A percentile compares a stretch with the other conserved stretches of the same genome.
Conservation (phyloP, 1,140 invertebrate genomes). For the Coptotermes formosanus region DNA sequence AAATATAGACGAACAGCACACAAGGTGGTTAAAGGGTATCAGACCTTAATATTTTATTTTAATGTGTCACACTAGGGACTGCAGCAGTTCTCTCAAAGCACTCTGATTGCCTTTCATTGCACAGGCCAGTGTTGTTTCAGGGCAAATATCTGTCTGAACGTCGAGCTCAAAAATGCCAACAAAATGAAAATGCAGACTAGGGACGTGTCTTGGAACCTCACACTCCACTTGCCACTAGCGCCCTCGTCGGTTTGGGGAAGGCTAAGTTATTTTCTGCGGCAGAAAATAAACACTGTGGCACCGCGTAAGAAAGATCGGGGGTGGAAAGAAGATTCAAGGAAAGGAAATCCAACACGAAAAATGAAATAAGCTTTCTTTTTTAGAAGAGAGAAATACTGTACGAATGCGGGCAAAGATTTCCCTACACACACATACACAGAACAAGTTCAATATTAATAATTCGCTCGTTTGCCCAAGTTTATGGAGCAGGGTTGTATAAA, state of each 20-base stretch:
- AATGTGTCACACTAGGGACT: no score
- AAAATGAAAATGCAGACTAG: no score
- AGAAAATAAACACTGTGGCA: background rate
- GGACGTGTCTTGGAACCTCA: background rate
- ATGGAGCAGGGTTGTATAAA: background rate
- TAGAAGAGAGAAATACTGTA: background rate
- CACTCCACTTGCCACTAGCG: background rate
- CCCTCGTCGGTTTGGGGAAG: background rate
- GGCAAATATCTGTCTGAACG: no score
- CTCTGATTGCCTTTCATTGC: no score
- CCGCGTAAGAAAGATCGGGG: background rate
- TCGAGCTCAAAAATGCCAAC: no score
- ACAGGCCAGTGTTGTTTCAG: no score
- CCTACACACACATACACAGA: constrained; percentile 30
- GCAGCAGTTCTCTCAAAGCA: no score
- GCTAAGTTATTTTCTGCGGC: background rate
- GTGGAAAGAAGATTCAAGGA: background rate
- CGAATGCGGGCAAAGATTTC: constrained; percentile 16
- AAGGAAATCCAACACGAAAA: background rate
- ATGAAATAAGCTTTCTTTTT: constrained; percentile 9
- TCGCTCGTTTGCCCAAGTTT: constrained; percentile 29
- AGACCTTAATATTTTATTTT: no score
- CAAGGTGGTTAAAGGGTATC: no score
- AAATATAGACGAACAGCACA: no score
- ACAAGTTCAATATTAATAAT: constrained; percentile 34